A percentile compares a stretch with the other conserved stretches of the same genome.
Conservation (phyloP, 1,140 invertebrate genomes). For the Lepidurus couesii region DNA sequence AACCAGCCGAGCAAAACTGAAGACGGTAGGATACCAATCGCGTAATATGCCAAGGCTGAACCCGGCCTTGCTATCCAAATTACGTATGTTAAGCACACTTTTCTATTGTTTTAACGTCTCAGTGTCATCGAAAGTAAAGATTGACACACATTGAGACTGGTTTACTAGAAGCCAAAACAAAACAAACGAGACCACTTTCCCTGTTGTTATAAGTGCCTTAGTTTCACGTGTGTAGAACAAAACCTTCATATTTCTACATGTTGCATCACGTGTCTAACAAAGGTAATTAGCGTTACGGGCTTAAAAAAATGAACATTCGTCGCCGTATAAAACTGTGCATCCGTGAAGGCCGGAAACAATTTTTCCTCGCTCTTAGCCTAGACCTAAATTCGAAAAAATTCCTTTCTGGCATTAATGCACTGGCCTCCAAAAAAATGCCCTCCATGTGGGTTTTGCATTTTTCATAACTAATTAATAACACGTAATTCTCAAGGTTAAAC, state of each 20-base stretch:
- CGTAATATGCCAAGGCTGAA: too few species aligned
- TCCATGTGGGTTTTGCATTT: background rate
- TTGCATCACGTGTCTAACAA: background rate
- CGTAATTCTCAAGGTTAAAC: background rate
- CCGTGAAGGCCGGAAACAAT: constrained; percentile 1
- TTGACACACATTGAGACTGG: background rate
- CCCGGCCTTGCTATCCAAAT: too few species aligned
- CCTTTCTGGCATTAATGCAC: background rate
- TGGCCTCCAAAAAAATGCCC: background rate
- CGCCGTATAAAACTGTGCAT: background rate
- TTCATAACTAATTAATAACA: background rate
- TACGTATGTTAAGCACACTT: too few species aligned
- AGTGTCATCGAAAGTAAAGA: constrained; percentile 2
- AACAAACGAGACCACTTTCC: background rate
- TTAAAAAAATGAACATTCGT: background rate
- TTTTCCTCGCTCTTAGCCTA: constrained; percentile 10
- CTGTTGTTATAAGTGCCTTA: background rate
- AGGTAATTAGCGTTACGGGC: background rate
- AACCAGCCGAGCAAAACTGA: too few species aligned
- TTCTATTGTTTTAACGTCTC: background rate
- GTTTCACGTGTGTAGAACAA: background rate
- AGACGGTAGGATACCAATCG: too few species aligned
- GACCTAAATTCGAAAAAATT: background rate
- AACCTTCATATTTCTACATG: background rate
- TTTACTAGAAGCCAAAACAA: background rate